Evolutionary conservation across 2,113 vertebrate species (phyloP).

Genomic region (Deroptyus accipitrinus): DNA sequence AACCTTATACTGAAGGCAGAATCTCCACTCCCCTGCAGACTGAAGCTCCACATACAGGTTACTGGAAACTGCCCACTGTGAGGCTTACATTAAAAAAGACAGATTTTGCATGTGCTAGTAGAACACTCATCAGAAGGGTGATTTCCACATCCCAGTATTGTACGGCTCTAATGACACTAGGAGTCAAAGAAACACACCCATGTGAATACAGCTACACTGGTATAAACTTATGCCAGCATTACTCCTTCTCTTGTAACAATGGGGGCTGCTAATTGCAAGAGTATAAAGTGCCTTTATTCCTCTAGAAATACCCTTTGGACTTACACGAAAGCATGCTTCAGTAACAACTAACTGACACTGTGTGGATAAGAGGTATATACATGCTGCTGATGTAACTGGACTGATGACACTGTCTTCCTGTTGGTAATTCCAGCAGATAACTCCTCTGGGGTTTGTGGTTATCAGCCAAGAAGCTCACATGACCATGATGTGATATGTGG

Average conservation of each 20-base stretch:
- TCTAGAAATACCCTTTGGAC: not conserved
- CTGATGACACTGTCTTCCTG: not conserved
- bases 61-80: not conserved
- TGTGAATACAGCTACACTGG: not conserved
- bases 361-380: not conserved
- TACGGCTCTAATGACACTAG: not conserved
- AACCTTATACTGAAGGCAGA: not conserved
- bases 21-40: not conserved
- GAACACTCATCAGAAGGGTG: not conserved
- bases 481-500: not conserved
- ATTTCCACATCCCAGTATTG: not conserved
- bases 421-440: not conserved
- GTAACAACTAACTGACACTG: not conserved
- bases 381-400: not conserved
- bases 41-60: not conserved
- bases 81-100: not conserved
- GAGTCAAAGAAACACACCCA: not conserved
- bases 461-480: not conserved
- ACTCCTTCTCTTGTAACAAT: not conserved
- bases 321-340: not conserved
- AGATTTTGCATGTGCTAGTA: not conserved
- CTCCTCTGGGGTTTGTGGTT: not conserved
- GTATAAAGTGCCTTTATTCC: not conserved
- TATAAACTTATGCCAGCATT: not conserved
- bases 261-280: not conserved